A percentile compares a stretch with the other conserved stretches of the same genome.
Evolutionary conservation across 2,113 vertebrate genomes (phyloP).

Genomic region (Stegastes partitus): DNA sequence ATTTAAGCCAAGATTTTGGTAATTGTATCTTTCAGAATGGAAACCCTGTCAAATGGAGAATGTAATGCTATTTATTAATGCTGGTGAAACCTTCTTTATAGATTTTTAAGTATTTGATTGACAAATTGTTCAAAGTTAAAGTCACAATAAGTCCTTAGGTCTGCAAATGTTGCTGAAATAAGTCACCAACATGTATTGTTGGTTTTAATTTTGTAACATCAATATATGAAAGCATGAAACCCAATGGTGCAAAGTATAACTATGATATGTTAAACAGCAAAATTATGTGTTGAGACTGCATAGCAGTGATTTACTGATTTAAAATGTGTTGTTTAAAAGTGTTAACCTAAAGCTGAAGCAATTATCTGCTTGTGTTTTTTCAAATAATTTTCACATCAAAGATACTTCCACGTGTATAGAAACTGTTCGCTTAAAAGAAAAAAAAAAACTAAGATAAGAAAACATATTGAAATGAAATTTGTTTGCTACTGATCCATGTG

Average conservation of each 20-base stretch:
- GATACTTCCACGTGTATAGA: not conserved
- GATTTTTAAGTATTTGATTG: not conserved
- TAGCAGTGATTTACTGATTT: not conserved
- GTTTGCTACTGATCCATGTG: not conserved
- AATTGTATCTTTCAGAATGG: slow-evolving; percentile 16
- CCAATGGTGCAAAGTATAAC: not conserved
- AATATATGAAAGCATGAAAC: slow-evolving; percentile 21
- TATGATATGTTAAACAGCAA: slow-evolving; percentile 3
- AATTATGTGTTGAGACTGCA: not conserved
- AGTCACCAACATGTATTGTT: not conserved
- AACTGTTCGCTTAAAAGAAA: not conserved
- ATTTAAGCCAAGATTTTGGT: slow-evolving; percentile 3
- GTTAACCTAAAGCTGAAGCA: not conserved
- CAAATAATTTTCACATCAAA: not conserved
- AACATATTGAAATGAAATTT: not conserved
- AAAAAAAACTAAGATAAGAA: not conserved
- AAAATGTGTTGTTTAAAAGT: not conserved
- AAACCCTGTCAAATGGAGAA: slow-evolving; percentile 6
- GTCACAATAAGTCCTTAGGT: not conserved
- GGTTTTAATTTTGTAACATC: slow-evolving; percentile 22
- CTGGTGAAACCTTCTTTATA: not conserved
- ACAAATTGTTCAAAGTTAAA: slow-evolving; percentile 5
- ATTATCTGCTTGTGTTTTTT: not conserved
- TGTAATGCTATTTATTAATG: not conserved
- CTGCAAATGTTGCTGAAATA: slow-evolving; percentile 2